A percentile compares a stretch with the other conserved stretches of the same genome.
Conservation (phyloP, 1,140 invertebrate genomes). For the Zaprionus nigranus region DNA sequence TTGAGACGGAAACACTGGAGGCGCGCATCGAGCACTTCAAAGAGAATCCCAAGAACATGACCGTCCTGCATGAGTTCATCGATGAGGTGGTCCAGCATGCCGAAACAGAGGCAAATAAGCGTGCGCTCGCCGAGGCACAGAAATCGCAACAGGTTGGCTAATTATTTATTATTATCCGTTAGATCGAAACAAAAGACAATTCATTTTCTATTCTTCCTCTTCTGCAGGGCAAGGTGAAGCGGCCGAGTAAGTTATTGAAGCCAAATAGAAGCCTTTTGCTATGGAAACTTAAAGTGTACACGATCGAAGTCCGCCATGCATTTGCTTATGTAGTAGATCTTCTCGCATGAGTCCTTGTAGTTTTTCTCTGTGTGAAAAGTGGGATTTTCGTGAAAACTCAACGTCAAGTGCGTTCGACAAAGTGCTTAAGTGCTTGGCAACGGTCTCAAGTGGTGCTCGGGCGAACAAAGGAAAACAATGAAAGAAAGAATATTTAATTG, state of each 20-base stretch:
- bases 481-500: not conserved
- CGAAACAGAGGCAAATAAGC: slow-evolving; percentile 73
- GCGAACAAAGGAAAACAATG: not conserved
- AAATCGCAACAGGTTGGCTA: slow-evolving; percentile 82
- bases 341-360: slow-evolving; percentile 70
- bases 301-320: slow-evolving; percentile 69
- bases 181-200: slow-evolving; percentile 5
- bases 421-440: slow-evolving; percentile 10
- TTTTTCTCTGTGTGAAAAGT: slow-evolving; percentile 46
- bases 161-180: slow-evolving; percentile 36
- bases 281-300: slow-evolving; percentile 63
- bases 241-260: slow-evolving; percentile 71
- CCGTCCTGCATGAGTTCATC: slow-evolving; percentile 70
- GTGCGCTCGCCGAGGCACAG: slow-evolving; percentile 48
- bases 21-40: slow-evolving; percentile 75
- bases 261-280: slow-evolving; percentile 21
- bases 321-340: slow-evolving; percentile 65
- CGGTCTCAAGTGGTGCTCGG: not conserved
- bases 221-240: slow-evolving; percentile 77
- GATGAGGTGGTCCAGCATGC: slow-evolving; percentile 79
- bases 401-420: not conserved
- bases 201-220: slow-evolving; percentile 33
- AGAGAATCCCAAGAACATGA: slow-evolving; percentile 78
- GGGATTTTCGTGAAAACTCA: not conserved
- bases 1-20: slow-evolving; percentile 63